Conservation (phyloP, 2,888 invertebrate species). For the Cosmorhoe ocellata region DNA sequence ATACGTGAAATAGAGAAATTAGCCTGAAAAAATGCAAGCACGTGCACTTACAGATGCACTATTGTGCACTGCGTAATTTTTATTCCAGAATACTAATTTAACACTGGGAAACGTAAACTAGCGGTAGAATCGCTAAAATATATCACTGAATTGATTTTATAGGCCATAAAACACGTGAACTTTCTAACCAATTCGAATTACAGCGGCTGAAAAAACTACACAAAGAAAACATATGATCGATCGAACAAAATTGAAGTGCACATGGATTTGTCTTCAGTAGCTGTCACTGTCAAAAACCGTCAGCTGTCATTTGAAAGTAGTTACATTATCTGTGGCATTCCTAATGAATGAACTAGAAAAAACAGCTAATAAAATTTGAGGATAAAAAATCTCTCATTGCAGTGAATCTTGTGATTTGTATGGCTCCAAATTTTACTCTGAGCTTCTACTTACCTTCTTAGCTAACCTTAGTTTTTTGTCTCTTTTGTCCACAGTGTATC, state of each 20-base stretch:
- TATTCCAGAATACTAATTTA: constrained; percentile 34
- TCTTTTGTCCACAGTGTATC: no score
- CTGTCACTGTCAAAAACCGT: no score
- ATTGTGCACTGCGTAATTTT: constrained; percentile 53
- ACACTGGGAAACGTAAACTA: constrained; percentile 24
- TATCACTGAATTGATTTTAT: constrained; percentile 32
- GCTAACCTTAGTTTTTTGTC: no score
- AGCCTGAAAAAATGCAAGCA: constrained; percentile 76
- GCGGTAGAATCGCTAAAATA: constrained; percentile 33
- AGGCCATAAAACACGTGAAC: constrained; percentile 49
- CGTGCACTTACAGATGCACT: constrained; percentile 74
- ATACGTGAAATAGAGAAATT: constrained; percentile 58
- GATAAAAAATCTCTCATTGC: no score
- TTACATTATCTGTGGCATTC: constrained; percentile 2
- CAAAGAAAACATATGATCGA: constrained; percentile 83
- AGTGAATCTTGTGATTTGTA: no score
- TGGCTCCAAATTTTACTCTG: no score
- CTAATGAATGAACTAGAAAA: neutral
- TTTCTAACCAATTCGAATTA: constrained; percentile 76
- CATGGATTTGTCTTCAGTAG: constrained; percentile 72
- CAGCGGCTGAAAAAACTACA: constrained; percentile 81
- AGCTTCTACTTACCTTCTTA: no score
- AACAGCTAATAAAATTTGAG: neutral
- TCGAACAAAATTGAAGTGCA: constrained; percentile 75
- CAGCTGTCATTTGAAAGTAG: constrained; percentile 36